These are phyloP conservation scores for Malurus cyaneus DNA, from an alignment of 2,113 vertebrate species.

Conservation along the genomic window DNA sequence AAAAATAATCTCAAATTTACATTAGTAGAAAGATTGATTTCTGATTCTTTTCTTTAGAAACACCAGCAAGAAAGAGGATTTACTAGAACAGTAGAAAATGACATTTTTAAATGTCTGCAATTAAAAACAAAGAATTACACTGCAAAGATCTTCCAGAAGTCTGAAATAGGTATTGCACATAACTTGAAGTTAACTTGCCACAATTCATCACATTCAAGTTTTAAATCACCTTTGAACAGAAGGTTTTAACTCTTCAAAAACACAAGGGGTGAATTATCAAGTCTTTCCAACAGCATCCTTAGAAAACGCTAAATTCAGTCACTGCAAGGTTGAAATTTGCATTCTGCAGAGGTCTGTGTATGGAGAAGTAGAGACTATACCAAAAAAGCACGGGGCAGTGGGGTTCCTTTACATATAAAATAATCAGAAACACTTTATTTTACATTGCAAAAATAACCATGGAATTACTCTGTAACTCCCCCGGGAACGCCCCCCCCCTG, in stretches of 20 bases:
- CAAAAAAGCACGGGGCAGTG: slow-evolving; percentile 83
- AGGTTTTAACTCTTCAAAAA: slow-evolving; percentile 92
- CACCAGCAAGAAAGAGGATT: slow-evolving; percentile 94
- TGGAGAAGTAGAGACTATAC: slow-evolving; percentile 94
- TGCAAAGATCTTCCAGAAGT: slow-evolving; percentile 97
- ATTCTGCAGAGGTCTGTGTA: slow-evolving; percentile 96
- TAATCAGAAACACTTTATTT: slow-evolving; percentile 85
- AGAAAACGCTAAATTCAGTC: slow-evolving; percentile 89
- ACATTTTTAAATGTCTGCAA: slow-evolving; percentile 99
- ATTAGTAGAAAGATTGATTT: slow-evolving; percentile 99
- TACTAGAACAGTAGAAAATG: slow-evolving; percentile 99
- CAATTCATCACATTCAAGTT: slow-evolving; percentile 99
- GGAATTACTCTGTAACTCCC: slow-evolving; percentile 82
- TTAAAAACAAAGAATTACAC: slow-evolving; percentile 99
- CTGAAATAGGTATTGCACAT: slow-evolving; percentile 99
- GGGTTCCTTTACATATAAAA: slow-evolving; percentile 91
- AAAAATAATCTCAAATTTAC: slow-evolving; percentile 99
- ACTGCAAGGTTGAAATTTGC: slow-evolving; percentile 91
- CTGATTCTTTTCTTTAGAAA: slow-evolving; percentile 94
- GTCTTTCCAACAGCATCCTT: slow-evolving; percentile 96
- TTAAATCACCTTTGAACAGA: slow-evolving; percentile 98
- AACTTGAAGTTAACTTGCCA: slow-evolving; percentile 99
- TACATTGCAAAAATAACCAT: slow-evolving; percentile 87
- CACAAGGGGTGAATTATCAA: slow-evolving; percentile 94
- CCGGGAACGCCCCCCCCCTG: slow-evolving; percentile 70